Conservation (phyloP, 2,888 invertebrate genomes). For the Idaea biselata region DNA sequence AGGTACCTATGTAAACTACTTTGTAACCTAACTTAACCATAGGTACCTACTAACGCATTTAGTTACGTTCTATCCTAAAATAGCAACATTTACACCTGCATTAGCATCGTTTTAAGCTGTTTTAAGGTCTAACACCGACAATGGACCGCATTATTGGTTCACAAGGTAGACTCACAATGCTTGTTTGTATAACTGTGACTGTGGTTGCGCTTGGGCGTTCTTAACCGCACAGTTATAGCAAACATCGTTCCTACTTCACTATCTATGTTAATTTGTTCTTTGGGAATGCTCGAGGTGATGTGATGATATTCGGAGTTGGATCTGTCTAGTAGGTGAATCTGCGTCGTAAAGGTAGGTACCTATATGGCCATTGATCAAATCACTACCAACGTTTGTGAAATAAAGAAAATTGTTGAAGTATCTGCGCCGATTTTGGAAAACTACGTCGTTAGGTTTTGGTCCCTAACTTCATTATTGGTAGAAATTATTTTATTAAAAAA, state of each 20-base stretch:
- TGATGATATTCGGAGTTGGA: neutral
- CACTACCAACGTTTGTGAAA: too few species aligned
- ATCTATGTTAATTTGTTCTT: constrained; percentile 75
- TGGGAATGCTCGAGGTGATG: constrained; percentile 13
- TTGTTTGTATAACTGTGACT: constrained; percentile 74
- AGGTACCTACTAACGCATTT: neutral
- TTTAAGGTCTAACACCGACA: constrained; percentile 41
- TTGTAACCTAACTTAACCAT: constrained; percentile 8
- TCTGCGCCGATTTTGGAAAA: too few species aligned
- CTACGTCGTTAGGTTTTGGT: too few species aligned
- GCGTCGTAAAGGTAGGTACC: neutral
- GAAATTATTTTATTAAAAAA: too few species aligned
- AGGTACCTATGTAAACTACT: neutral
- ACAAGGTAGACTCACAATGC: constrained; percentile 60
- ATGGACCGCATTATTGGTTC: constrained; percentile 73
- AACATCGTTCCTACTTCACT: constrained; percentile 54
- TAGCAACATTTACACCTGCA: constrained; percentile 57
- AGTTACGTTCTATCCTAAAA: constrained; percentile 24
- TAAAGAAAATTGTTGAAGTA: too few species aligned
- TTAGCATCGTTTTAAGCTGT: constrained; percentile 44
- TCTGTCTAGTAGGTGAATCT: neutral
- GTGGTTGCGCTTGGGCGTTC: constrained; percentile 58
- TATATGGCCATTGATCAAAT: too few species aligned
- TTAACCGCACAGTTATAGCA: constrained; percentile 73
- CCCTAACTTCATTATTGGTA: too few species aligned